These are phyloP conservation scores for Antedon bifida DNA, from an alignment of 35 echinoderm and acorn worm genomes.

Conservation along the genomic window DNA sequence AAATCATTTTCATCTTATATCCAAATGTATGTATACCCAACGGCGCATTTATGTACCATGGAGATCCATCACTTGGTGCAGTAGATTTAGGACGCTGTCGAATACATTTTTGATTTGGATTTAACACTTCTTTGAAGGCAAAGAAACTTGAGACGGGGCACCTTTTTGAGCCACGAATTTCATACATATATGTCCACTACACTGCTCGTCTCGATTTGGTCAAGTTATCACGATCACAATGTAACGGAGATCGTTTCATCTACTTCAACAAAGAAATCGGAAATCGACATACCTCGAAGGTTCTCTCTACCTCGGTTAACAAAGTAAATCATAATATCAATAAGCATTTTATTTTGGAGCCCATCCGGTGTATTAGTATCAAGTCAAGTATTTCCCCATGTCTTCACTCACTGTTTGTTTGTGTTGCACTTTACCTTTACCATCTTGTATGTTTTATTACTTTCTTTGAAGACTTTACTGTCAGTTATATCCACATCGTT, in stretches of 20 bases:
- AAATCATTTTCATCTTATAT: constrained; percentile 41
- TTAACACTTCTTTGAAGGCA: constrained; percentile 26
- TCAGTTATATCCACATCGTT: constrained; percentile 1
- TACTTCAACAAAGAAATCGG: background rate
- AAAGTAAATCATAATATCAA: constrained; percentile 21
- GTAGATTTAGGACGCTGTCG: constrained; percentile 24
- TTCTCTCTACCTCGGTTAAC: constrained; percentile 13
- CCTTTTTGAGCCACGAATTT: constrained; percentile 2
- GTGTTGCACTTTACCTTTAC: background rate
- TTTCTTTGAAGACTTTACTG: background rate
- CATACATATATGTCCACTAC: constrained; percentile 21
- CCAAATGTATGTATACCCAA: constrained; percentile 39
- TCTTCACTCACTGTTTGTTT: constrained; percentile 2
- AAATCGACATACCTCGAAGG: constrained; percentile 1
- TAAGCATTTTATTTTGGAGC: constrained; percentile 16
- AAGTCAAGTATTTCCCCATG: constrained; percentile 4
- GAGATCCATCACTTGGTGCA: background rate
- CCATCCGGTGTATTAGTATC: constrained; percentile 7
- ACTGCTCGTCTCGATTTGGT: constrained; percentile 17
- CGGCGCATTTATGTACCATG: constrained; percentile 26
- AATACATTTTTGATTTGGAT: constrained; percentile 10
- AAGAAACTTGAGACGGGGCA: constrained; percentile 28
- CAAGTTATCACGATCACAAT: background rate
- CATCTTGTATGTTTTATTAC: constrained; percentile 6
- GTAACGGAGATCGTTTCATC: background rate